These are phyloP conservation scores for Rhinopomastus cyanomelas DNA, from an alignment of 2,113 vertebrate species.

Conservation along the genomic window DNA sequence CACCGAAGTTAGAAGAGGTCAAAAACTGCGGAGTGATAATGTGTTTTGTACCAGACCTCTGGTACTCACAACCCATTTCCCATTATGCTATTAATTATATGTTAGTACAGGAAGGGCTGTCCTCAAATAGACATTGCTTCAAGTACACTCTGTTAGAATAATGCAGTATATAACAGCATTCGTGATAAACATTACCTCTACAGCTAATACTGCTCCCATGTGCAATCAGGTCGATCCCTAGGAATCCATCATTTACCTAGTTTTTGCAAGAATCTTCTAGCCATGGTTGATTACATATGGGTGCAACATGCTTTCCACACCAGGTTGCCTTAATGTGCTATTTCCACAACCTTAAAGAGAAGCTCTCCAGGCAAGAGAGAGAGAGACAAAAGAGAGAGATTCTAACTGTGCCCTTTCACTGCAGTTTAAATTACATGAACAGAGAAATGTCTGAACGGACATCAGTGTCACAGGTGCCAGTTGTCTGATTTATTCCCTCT, in stretches of 20 bases:
- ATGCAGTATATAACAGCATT: neutral
- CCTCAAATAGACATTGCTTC: neutral
- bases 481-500: slow-evolving; percentile 36
- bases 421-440: neutral
- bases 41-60: neutral
- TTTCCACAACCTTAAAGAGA: neutral
- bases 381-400: neutral
- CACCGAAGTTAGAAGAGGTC: neutral
- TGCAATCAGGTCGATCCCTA: neutral
- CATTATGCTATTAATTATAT: neutral
- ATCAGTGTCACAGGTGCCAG: slow-evolving; percentile 31
- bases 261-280: neutral
- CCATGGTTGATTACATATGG: neutral
- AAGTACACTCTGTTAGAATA: neutral
- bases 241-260: neutral
- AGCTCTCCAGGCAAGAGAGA: neutral
- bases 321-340: accelerated
- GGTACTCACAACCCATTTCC: neutral
- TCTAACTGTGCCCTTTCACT: neutral
- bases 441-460: neutral
- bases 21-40: neutral
- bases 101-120: neutral
- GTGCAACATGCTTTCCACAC: neutral
- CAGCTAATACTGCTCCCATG: neutral
- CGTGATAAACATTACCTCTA: neutral